phyloP scores from a whole-genome alignment of 2,113 vertebrate species.

The Oriolus oriolus region DNA sequence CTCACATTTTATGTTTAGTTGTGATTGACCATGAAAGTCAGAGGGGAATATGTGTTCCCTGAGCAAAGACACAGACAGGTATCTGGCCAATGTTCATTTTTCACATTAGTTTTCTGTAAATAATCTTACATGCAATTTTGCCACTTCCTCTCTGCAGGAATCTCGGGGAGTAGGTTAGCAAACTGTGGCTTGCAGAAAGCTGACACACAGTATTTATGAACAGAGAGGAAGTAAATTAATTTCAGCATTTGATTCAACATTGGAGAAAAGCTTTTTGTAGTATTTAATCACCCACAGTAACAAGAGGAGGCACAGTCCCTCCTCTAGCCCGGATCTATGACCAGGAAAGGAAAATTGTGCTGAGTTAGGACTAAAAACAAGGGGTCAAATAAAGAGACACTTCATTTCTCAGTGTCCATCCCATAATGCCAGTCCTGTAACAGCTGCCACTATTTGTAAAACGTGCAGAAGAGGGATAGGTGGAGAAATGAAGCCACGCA shows the following conservation, averaged over 20 bases:
- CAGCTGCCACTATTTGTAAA: neutral
- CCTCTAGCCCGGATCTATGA: neutral
- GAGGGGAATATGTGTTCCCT: neutral
- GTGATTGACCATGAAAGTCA: neutral
- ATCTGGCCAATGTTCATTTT: neutral
- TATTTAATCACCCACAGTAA: neutral
- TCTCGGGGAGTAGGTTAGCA: neutral
- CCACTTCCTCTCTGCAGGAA: conserved; percentile 20
- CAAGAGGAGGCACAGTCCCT: neutral
- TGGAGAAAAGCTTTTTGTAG: neutral
- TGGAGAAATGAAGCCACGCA: neutral
- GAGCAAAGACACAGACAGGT: neutral
- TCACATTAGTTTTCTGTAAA: conserved; percentile 1
- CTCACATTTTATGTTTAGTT: neutral
- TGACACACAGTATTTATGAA: neutral
- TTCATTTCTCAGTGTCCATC: neutral
- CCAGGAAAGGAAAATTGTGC: neutral
- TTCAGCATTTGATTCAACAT: neutral
- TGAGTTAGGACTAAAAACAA: neutral
- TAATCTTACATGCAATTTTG: conserved; percentile 3
- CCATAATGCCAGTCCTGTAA: neutral
- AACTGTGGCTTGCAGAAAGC: neutral
- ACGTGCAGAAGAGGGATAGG: neutral
- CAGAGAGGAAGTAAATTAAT: conserved; percentile 20
- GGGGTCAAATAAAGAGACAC: neutral